Evolutionary conservation across 2,113 vertebrate species (phyloP).

Genomic region (Reinhardtius hippoglossoides): DNA sequence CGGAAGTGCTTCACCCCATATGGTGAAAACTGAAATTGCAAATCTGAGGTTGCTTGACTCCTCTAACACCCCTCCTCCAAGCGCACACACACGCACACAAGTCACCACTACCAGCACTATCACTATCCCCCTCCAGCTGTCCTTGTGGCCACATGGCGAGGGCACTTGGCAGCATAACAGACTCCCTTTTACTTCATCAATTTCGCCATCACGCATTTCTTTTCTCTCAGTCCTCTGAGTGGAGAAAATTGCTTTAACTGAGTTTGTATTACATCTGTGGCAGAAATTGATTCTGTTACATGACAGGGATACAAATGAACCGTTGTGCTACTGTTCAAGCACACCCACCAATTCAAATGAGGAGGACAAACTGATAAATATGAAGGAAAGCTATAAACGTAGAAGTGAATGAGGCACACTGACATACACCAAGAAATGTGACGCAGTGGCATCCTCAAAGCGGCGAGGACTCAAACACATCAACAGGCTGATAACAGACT

Average conservation of each 20-base stretch:
- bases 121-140: slow-evolving; percentile 55
- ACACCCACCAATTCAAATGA: slow-evolving; percentile 27
- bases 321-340: slow-evolving; percentile 15
- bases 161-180: slow-evolving; percentile 67
- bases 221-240: slow-evolving; percentile 42
- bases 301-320: slow-evolving; percentile 69
- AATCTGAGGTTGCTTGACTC: slow-evolving; percentile 61
- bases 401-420: not conserved
- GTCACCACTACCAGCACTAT: slow-evolving; percentile 23
- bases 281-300: slow-evolving; percentile 71
- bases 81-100: not conserved
- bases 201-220: slow-evolving; percentile 55
- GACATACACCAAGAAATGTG: not conserved
- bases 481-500: slow-evolving; percentile 18
- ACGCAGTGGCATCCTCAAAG: not conserved
- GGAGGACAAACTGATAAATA: slow-evolving; percentile 20
- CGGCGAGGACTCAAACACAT: slow-evolving; percentile 9
- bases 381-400: not conserved
- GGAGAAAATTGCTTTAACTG: slow-evolving; percentile 67
- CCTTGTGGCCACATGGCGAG: slow-evolving; percentile 61
- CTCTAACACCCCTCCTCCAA: slow-evolving; percentile 46
- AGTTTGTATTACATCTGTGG: slow-evolving; percentile 70
- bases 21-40: slow-evolving; percentile 67
- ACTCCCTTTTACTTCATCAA: slow-evolving; percentile 67
- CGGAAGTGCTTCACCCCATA: slow-evolving; percentile 41